Evolutionary conservation across 2,113 vertebrate species (phyloP).

Genomic region (Ploceus nigricollis): DNA sequence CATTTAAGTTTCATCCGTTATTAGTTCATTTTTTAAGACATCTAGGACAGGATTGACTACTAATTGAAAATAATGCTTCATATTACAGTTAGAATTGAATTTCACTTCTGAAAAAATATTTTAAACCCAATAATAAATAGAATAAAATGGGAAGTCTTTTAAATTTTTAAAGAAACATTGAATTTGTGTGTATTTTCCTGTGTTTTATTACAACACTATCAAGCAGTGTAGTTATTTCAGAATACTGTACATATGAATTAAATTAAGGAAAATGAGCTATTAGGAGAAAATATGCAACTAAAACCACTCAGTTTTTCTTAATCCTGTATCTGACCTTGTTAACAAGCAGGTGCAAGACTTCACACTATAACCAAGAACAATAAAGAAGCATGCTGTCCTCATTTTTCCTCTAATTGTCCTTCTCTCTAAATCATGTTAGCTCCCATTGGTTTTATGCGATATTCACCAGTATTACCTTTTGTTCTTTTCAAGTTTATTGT

Average conservation of each 20-base stretch:
- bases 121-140: slow-evolving; percentile 24
- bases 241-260: slow-evolving; percentile 61
- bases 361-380: slow-evolving; percentile 22
- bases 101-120: neutral
- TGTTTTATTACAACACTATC: slow-evolving; percentile 61
- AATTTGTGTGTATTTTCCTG: slow-evolving; percentile 44
- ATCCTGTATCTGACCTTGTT: slow-evolving; percentile 32
- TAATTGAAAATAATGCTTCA: neutral
- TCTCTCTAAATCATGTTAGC: neutral
- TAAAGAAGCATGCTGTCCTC: neutral
- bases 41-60: neutral
- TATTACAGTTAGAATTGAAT: neutral
- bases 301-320: slow-evolving; percentile 20
- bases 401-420: neutral
- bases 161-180: slow-evolving; percentile 48
- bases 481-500: slow-evolving; percentile 26
- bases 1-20: neutral
- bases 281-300: slow-evolving; percentile 40
- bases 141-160: slow-evolving; percentile 27
- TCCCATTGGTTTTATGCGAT: neutral
- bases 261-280: slow-evolving; percentile 60
- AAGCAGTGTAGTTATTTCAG: slow-evolving; percentile 50
- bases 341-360: slow-evolving; percentile 60
- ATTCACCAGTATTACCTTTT: neutral
- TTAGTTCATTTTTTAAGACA: neutral